phyloP scores from a whole-genome alignment of 2,797 vertebrate genomes.

The Ctenopoma kingsleyae region DNA sequence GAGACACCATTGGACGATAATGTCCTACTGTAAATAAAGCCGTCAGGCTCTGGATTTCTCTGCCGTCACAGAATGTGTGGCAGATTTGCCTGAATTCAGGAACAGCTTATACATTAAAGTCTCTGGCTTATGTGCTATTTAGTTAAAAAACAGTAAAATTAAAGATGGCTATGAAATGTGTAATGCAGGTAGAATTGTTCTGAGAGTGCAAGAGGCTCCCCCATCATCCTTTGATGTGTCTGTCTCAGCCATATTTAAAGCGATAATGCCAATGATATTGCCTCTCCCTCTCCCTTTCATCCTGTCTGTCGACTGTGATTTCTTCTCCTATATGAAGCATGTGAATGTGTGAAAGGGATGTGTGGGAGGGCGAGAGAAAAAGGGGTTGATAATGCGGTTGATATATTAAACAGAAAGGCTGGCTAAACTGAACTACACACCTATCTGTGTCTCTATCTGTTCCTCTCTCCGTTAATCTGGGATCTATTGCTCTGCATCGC shows the following conservation, averaged over 20 bases:
- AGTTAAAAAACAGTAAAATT: conserved; percentile 55
- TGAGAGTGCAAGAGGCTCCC: conserved; percentile 30
- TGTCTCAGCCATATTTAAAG: conserved; percentile 50
- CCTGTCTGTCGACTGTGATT: conserved; percentile 55
- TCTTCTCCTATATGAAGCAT: conserved; percentile 49
- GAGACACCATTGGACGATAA: conserved; percentile 72
- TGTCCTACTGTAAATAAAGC: conserved; percentile 80
- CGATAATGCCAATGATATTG: conserved; percentile 42
- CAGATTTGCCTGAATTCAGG: conserved; percentile 54
- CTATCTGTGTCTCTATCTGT: conserved; percentile 75
- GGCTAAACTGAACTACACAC: conserved; percentile 58
- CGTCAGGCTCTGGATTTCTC: conserved; percentile 54
- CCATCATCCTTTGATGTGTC: conserved; percentile 44
- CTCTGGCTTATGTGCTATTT: conserved; percentile 57
- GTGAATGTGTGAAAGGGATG: conserved; percentile 53
- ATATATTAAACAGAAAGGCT: conserved; percentile 66
- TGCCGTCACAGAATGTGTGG: conserved; percentile 62
- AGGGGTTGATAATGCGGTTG: conserved; percentile 45
- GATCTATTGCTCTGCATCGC: conserved; percentile 65
- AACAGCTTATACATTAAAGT: conserved; percentile 53
- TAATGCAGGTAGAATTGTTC: conserved; percentile 47
- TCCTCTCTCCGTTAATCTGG: conserved; percentile 70
- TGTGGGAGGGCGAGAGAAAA: conserved; percentile 41
- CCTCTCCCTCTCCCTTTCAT: conserved; percentile 26
- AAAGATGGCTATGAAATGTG: conserved; percentile 59